These are phyloP conservation scores for Anneissia japonica DNA, from an alignment of 35 echinoderm and acorn worm species.

Conservation along the genomic window DNA sequence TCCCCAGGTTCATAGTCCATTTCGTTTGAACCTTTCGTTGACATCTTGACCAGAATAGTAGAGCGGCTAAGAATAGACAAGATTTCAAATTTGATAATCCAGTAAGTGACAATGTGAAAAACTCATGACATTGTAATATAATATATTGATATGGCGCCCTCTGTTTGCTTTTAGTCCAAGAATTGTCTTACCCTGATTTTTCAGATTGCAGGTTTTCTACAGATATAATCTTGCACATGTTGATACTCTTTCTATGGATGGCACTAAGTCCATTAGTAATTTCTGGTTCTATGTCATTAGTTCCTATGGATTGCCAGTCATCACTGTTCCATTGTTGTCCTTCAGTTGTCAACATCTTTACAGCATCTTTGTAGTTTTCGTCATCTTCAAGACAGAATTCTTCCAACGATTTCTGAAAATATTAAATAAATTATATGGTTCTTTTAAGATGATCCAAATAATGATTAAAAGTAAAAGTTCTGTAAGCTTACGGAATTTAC, in stretches of 20 bases:
- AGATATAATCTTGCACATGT: background rate
- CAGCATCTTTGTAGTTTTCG: constrained; percentile 6
- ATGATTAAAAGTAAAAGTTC: too few species aligned
- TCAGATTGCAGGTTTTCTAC: background rate
- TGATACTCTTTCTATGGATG: background rate
- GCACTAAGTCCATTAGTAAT: background rate
- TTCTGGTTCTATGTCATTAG: background rate
- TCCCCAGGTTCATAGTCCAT: constrained; percentile 66
- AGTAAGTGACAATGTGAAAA: too few species aligned
- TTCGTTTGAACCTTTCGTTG: constrained; percentile 16
- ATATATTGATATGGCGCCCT: too few species aligned
- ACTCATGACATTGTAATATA: too few species aligned
- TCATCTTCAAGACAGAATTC: background rate
- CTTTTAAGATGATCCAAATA: too few species aligned
- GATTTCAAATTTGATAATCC: background rate
- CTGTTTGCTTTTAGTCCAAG: background rate
- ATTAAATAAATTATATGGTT: too few species aligned
- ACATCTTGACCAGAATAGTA: constrained; percentile 45
- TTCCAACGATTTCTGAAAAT: background rate
- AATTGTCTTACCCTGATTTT: background rate
- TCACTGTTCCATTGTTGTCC: background rate
- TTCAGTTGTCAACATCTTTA: background rate
- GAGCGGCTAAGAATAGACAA: constrained; percentile 43
- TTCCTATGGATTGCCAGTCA: background rate
- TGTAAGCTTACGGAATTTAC: too few species aligned